Evolutionary conservation across 2,797 vertebrate genomes (phyloP), one percentile per base, ranked within the genome.

Genomic region (Sphaeramia orbicularis): DNA sequence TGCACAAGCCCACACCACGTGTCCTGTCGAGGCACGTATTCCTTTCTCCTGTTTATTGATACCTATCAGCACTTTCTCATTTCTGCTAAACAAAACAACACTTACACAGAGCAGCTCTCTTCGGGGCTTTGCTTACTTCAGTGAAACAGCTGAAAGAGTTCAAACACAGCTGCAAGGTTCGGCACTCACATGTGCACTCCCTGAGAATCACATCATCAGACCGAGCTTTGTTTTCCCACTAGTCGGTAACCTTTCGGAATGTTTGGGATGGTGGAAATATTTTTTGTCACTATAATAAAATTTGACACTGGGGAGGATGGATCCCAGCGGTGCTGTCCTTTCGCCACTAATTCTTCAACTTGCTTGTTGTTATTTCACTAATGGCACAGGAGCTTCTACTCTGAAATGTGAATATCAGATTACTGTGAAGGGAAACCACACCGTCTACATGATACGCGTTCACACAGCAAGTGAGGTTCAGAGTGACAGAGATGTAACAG

Each of bases 1-100:
- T 24, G 54, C 48, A 13, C 36, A 15, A 15, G 3, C 57, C 18
- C 55, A 62, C 16, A 37, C 36, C 51, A 30, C 50, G 13, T 60
- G 68, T 65, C 73, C 71, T 89, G 90, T 84, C 48, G 66, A 71
- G 81, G 74, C 88, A 84, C 15, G 58, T 40, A 57, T 32, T 56
- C 55, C 21, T 32, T 55, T 76, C 84, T 71, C 40, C 27, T 85
- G 83, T 91, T 92, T 91, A 92, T 74, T 77, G 84, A 91, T 81
- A 54, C 73, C 81, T 68, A 90, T 92, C 91, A 87, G 71, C 86
- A 86, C 91, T 84, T 93, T 92, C 70, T 87, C 81, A 82, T 90
- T 91, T 87, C 59, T 54, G 70, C 61, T 57, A 35, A 89, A 86
- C 76, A 80, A 67, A 86, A 77, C 70, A 70, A 56, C 74, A 53